Evolutionary conservation across 2,888 invertebrate species (phyloP).

Genomic region (Drosophila cognata): DNA sequence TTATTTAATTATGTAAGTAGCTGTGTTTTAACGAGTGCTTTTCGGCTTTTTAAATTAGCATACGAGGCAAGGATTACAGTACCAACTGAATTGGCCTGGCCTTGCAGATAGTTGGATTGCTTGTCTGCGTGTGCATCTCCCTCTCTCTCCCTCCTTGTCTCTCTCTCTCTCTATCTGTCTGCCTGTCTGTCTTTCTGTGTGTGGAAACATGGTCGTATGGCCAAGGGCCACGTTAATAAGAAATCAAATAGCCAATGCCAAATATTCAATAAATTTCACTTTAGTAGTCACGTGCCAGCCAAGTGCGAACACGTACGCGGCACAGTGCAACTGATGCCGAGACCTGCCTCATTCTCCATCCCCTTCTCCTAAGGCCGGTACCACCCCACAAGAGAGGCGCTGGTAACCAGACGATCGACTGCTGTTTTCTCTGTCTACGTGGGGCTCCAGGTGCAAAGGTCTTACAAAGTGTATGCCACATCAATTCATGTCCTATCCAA

Average conservation of each 20-base stretch:
- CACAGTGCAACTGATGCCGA: constrained; percentile 76
- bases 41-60: constrained; percentile 62
- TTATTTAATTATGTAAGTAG: constrained; percentile 64
- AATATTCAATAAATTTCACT: constrained; percentile 81
- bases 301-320: constrained; percentile 81
- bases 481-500: constrained; percentile 72
- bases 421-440: constrained; percentile 37
- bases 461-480: constrained; percentile 70
- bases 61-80: constrained; percentile 45
- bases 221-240: constrained; percentile 70
- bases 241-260: constrained; percentile 81
- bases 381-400: background rate
- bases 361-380: background rate
- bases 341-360: background rate
- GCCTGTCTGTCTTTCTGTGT: constrained; percentile 4
- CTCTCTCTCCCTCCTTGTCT: background rate
- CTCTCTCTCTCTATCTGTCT: background rate
- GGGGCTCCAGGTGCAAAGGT: constrained; percentile 73
- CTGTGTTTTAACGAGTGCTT: constrained; percentile 41
- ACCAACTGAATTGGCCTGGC: constrained; percentile 15
- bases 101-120: constrained; percentile 30
- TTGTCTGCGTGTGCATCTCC: background rate
- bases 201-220: constrained; percentile 5
- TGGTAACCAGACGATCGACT: constrained; percentile 16
- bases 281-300: constrained; percentile 77